Base-by-base conservation (phyloP, 2,113 vertebrate genomes). In the Sander vitreus region DNA sequence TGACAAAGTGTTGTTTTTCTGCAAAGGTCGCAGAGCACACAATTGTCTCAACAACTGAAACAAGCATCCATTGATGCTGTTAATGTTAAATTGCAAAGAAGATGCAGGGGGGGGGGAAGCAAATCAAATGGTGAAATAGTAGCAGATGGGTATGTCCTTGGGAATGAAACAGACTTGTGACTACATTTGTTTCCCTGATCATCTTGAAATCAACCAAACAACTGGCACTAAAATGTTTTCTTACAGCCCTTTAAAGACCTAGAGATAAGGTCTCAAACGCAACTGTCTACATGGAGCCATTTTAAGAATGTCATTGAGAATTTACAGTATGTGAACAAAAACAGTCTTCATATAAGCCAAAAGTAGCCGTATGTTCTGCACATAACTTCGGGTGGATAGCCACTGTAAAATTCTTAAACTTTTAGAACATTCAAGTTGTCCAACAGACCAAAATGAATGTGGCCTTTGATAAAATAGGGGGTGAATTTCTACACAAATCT, bases 1-100 rank as follows among this genome's bases (percentile, higher is more conserved):
- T 94, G 94, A 94, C 86, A 94, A 93, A 95, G 93, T 94, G 92
- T 95, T 95, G 89, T 94, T 93, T 91, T 93, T 92, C 85, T 92
- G 88, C 76, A 81, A 91, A 87, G 86, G 91, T 93, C 73, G 76
- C 71, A 85, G 75, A 84, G 82, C 74, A 85, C 80, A 68, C 82
- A 58, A 88, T 93, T 85, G 81, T 90, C 59, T 72, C 16, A 66
- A 53, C 30, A 50, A 54, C 59, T 70, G 10, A 85, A 79, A 91
- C 86, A 92, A 73, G 76, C 80, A 39, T 75, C 74, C 87, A 90
- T 76, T 90, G 85, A 92, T 83, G 84, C 39, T 27, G 57, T 68
- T 81, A 30, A 81, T 47, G 73, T 36, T 77, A 73, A 87, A 80
- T 33, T 74, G 68, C 50, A 36, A 51, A 79, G 73, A 75, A 76